Evolutionary conservation across 2,888 invertebrate species (phyloP).

Genomic region (Amphipoea lucens): DNA sequence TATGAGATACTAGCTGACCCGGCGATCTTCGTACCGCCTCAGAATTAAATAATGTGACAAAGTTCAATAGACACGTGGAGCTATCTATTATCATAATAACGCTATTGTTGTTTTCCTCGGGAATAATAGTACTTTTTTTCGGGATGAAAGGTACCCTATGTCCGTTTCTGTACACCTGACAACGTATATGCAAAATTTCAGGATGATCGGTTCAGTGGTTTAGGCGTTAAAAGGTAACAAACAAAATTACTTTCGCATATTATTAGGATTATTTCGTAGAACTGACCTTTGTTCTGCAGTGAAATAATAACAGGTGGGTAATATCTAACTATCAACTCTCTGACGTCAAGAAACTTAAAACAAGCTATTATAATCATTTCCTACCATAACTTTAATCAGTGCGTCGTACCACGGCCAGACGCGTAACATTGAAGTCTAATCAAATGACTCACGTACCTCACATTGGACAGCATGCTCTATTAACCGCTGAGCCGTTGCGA

Average conservation of each 20-base stretch:
- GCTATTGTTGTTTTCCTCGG: too few species aligned
- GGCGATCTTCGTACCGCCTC: too few species aligned
- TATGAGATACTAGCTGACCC: neutral
- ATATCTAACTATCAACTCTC: neutral
- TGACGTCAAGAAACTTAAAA: neutral
- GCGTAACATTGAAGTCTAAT: constrained; percentile 39
- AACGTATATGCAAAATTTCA: too few species aligned
- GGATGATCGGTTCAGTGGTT: too few species aligned
- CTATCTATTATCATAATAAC: too few species aligned
- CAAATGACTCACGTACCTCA: constrained; percentile 53
- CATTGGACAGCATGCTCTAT: constrained; percentile 78
- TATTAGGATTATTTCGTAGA: neutral
- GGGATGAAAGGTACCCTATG: too few species aligned
- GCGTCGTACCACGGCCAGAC: neutral
- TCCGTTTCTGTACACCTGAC: too few species aligned
- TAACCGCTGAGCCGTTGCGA: constrained; percentile 82
- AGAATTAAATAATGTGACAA: too few species aligned
- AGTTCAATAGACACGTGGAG: too few species aligned
- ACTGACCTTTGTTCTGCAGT: neutral
- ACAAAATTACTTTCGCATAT: too few species aligned
- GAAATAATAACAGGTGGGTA: neutral
- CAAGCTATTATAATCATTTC: neutral
- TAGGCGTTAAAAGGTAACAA: too few species aligned
- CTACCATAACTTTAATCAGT: constrained; percentile 34
- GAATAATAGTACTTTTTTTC: too few species aligned